Evolutionary conservation across 1,140 invertebrate species (phyloP).

Genomic region (Bombus balteatus): DNA sequence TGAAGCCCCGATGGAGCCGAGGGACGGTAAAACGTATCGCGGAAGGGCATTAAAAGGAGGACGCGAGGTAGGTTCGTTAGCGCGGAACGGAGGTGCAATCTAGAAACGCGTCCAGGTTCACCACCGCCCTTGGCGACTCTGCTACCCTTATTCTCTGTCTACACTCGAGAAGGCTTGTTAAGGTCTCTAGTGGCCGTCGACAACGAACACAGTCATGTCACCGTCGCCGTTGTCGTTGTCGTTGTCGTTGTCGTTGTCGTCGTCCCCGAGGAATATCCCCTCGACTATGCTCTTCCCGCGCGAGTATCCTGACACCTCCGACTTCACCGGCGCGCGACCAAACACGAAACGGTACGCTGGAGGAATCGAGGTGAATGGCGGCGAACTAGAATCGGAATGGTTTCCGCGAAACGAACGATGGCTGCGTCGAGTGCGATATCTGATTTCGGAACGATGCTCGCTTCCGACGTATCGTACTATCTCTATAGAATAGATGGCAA

Average conservation of each 20-base stretch:
- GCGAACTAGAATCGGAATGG: not conserved
- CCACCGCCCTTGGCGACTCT: not conserved
- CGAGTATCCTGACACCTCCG: constrained; percentile 3
- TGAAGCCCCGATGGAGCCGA: not conserved
- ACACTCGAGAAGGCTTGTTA: constrained; percentile 73
- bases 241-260: constrained; percentile 21
- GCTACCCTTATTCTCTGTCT: constrained; percentile 30
- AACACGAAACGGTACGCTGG: not conserved
- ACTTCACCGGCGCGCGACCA: not conserved
- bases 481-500: too few species aligned
- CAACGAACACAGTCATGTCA: constrained; percentile 19
- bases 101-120: constrained; percentile 22
- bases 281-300: not conserved
- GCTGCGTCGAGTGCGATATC: not conserved
- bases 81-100: constrained; percentile 54
- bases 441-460: not conserved
- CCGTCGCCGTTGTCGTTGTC: constrained; percentile 9
- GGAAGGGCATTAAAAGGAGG: constrained; percentile 46
- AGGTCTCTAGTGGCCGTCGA: constrained; percentile 53
- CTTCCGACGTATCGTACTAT: too few species aligned
- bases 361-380: not conserved
- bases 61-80: constrained; percentile 62
- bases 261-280: constrained; percentile 26
- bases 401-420: not conserved
- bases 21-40: constrained; percentile 45